Evolutionary conservation across 1,140 invertebrate genomes (phyloP).

Genomic region (Ceratina australensis): DNA sequence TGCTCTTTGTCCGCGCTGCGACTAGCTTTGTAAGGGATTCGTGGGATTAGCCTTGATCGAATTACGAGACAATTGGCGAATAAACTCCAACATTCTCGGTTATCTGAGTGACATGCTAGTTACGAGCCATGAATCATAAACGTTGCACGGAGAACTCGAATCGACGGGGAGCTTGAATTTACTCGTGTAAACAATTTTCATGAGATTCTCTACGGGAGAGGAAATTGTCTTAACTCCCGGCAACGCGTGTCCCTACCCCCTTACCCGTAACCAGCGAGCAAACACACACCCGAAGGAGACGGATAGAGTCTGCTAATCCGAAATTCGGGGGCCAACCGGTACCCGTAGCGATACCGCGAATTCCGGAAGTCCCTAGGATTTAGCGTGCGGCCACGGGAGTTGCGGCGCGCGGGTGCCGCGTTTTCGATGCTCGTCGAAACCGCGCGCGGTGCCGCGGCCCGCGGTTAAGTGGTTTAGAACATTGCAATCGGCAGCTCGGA

Average conservation of each 20-base stretch:
- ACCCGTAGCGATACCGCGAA: conserved; percentile 52
- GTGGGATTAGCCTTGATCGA: background rate
- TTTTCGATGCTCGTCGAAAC: conserved; percentile 57
- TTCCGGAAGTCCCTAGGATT: conserved; percentile 59
- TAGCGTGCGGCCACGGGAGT: conserved; percentile 39
- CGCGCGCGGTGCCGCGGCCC: conserved; percentile 28
- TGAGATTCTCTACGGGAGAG: too few species aligned
- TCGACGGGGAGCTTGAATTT: too few species aligned
- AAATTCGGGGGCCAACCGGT: conserved; percentile 52
- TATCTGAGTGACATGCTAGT: background rate
- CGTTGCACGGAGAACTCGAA: too few species aligned
- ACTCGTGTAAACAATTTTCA: too few species aligned
- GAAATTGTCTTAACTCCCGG: too few species aligned
- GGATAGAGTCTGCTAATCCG: conserved; percentile 42
- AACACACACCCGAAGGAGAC: background rate
- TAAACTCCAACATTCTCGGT: background rate
- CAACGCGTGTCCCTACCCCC: background rate
- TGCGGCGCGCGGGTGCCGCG: conserved; percentile 22
- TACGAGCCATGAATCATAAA: background rate
- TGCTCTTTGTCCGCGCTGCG: too few species aligned
- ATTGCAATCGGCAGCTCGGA: conserved; percentile 51
- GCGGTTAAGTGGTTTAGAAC: conserved; percentile 61
- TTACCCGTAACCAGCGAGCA: too few species aligned
- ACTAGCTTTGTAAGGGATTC: background rate
- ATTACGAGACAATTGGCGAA: background rate